phyloP scores from a whole-genome alignment of 2,113 vertebrate genomes.

The Sinocyclocheilus grahami region DNA sequence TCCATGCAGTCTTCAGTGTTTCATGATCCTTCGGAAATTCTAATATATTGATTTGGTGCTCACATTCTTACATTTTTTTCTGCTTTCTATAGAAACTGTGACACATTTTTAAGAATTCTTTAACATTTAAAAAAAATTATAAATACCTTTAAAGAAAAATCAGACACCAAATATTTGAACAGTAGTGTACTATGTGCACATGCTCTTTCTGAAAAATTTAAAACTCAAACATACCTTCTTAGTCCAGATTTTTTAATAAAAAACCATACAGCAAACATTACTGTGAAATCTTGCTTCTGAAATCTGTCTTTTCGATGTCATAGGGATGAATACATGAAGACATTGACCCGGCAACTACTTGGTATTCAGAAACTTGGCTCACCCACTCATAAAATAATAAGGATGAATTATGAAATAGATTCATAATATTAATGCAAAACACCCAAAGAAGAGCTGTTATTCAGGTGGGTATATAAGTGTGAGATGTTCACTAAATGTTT shows the following conservation, averaged over 20 bases:
- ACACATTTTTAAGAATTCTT: not conserved
- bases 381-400: not conserved
- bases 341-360: not conserved
- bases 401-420: not conserved
- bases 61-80: not conserved
- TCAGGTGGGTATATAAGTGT: not conserved
- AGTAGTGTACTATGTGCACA: not conserved
- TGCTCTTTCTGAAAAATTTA: not conserved
- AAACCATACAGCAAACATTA: not conserved
- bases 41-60: not conserved
- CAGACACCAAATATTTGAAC: not conserved
- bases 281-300: not conserved
- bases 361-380: not conserved
- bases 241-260: not conserved
- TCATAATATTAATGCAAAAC: not conserved
- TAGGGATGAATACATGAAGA: not conserved
- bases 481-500: not conserved
- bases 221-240: not conserved
- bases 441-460: not conserved
- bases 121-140: not conserved
- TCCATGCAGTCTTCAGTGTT: not conserved
- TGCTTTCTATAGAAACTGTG: not conserved
- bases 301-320: not conserved
- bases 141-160: not conserved
- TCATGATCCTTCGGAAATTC: not conserved